Conservation (phyloP, 1,140 invertebrate species). For the Heterodera carotae region DNA sequence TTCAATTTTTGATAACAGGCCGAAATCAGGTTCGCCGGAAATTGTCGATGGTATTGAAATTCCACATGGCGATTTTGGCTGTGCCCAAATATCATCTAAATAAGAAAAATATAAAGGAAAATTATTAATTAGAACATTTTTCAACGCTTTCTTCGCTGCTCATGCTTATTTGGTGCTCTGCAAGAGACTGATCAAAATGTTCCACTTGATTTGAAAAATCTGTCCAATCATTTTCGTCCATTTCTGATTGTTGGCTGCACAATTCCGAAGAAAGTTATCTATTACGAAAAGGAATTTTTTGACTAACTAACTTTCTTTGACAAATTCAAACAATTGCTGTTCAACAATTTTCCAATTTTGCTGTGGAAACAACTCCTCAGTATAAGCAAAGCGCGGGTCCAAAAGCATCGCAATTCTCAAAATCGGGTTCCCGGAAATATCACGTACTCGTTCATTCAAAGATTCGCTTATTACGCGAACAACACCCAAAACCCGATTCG, state of each 20-base stretch:
- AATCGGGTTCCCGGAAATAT: not conserved
- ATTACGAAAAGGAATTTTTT: not conserved
- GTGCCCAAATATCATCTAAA: not conserved
- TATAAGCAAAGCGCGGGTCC: constrained; percentile 4
- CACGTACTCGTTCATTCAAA: constrained; percentile 5
- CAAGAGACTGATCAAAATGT: not conserved
- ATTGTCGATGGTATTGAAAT: too few species aligned
- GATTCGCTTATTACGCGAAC: not conserved
- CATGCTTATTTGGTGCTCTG: not conserved
- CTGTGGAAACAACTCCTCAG: not conserved
- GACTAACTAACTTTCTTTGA: not conserved
- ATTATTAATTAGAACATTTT: not conserved
- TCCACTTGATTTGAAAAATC: not conserved
- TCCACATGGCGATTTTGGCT: not conserved
- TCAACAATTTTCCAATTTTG: constrained; percentile 13
- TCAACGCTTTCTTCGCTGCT: not conserved
- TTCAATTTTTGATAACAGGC: too few species aligned
- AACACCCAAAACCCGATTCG: not conserved
- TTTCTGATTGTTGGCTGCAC: not conserved
- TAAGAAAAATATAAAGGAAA: not conserved
- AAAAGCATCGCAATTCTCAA: not conserved
- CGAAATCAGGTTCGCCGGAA: too few species aligned
- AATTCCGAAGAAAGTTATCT: not conserved
- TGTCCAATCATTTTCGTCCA: not conserved
- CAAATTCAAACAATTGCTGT: constrained; percentile 8